A percentile compares a stretch with the other conserved stretches of the same genome.
Conservation (phyloP, 2,797 vertebrate genomes). For the Megaceryle alcyon region DNA sequence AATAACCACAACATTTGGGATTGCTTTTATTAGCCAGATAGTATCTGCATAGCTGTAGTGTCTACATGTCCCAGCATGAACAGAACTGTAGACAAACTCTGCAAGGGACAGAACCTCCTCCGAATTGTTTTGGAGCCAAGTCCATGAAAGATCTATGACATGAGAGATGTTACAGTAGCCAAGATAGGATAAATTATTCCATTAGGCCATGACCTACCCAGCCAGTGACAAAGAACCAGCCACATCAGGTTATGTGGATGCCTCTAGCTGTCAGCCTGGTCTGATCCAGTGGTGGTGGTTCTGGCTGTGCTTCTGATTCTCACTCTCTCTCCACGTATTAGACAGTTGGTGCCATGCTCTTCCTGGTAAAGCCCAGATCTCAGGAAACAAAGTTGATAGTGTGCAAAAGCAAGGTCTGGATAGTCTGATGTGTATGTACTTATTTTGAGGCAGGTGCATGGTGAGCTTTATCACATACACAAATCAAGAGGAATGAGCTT, state of each 20-base stretch:
- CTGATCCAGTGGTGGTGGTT: not conserved
- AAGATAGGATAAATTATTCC: not conserved
- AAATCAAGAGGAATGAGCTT: not conserved
- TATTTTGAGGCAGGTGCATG: not conserved
- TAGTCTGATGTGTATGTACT: rapidly evolving
- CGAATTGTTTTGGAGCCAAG: not conserved
- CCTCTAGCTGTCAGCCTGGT: not conserved
- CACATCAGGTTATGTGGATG: not conserved
- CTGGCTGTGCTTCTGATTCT: not conserved
- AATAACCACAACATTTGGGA: not conserved
- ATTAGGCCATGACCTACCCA: not conserved
- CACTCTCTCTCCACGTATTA: not conserved
- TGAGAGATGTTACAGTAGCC: not conserved
- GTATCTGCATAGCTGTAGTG: not conserved
- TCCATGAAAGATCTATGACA: not conserved
- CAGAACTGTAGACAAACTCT: not conserved
- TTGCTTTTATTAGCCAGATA: not conserved
- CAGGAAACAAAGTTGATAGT: not conserved
- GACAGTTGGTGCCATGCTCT: not conserved
- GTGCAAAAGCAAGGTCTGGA: not conserved
- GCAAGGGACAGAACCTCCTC: not conserved
- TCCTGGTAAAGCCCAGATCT: not conserved
- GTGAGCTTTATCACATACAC: not conserved
- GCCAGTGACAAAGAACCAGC: not conserved
- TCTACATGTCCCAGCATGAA: not conserved